Base-by-base conservation (phyloP, 2,888 invertebrate genomes). In the Cantharis nigra region DNA sequence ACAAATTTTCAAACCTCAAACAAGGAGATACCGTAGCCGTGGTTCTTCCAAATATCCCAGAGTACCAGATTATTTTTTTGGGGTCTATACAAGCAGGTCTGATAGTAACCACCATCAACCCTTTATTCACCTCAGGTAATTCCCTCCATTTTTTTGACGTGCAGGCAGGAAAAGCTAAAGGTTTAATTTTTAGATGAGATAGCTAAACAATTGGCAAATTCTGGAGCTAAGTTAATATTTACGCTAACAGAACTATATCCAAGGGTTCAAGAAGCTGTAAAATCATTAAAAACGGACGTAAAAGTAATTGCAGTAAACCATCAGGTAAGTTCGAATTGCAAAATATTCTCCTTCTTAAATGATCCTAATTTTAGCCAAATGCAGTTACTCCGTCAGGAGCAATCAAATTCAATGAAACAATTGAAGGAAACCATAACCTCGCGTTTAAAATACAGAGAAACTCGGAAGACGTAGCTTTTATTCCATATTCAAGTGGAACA, bases 41-140 rank as follows among this genome's bases (percentile, higher is more conserved):
- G 5, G 91, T 94, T 84, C 84, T 95, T 77, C 94, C 95, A 0
- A 96, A 95, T 86, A 84, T 92, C 13, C 95, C 95, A 0, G 95
- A 95, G 86, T 93, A 91, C 83, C 91, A 92, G 0, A 87, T 94
- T 10, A 90, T 92, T 1, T 85, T 91, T 3, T 83, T 94, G 83
- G 95, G 94, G 0, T 90, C 92, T n/a, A 82, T 93, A 62, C 93
- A 93, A 82, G 94, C 94, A 63, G 94, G 94, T 0, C 89, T 93
- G 0, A 84, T 91, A 16, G 90, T 93, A 5, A 93, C 94, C 0
- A 92, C 94, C 0, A 90, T 94, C 9, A 95, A 95, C 88, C 94
- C 94, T 0, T 86, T 91, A 77, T 95, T 94, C 83, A 94, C 93
- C 62, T 20, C 81, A 80, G 83, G 85, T 85, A 49, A 78, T 3